A percentile compares a stretch with the other conserved stretches of the same genome.
Conservation (phyloP, 2,888 invertebrate species). For the Nemotelus pantherinus region DNA sequence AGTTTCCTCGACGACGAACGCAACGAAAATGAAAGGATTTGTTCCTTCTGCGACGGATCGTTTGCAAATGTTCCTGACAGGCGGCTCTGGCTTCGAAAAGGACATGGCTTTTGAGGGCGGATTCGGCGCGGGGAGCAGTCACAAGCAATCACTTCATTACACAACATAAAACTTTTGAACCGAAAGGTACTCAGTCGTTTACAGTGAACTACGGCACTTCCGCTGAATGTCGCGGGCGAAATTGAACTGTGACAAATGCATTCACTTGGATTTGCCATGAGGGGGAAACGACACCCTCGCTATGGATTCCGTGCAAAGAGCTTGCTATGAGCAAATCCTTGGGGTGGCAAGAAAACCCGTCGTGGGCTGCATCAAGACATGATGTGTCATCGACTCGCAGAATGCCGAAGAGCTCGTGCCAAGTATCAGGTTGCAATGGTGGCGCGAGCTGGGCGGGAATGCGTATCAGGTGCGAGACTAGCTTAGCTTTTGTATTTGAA, state of each 20-base stretch:
- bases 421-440: slow-evolving; percentile 19
- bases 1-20: slow-evolving; percentile 39
- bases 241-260: slow-evolving; percentile 16
- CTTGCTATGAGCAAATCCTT: too few relatives aligned
- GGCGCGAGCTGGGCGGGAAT: too few relatives aligned
- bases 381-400: slow-evolving; percentile 29
- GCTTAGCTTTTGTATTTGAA: too few relatives aligned
- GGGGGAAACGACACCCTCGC: neutral
- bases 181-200: neutral
- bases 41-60: slow-evolving; percentile 19
- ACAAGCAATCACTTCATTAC: slow-evolving; percentile 3
- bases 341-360: too few relatives aligned
- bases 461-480: too few relatives aligned
- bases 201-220: slow-evolving; percentile 11
- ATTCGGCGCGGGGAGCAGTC: neutral
- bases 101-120: neutral
- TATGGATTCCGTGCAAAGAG: too few relatives aligned
- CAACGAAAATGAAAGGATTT: slow-evolving; percentile 50
- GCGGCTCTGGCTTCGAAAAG: neutral
- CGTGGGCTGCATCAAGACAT: too few relatives aligned
- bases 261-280: neutral
- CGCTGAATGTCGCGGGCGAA: neutral
- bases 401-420: slow-evolving; percentile 6
- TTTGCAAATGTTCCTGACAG: neutral
- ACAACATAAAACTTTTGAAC: neutral